Percentiles rank a stretch among this genome's conserved stretches.
These are phyloP conservation scores for Scytalopus superciliaris DNA, from an alignment of 2,113 vertebrate genomes.

Conservation along the genomic window DNA sequence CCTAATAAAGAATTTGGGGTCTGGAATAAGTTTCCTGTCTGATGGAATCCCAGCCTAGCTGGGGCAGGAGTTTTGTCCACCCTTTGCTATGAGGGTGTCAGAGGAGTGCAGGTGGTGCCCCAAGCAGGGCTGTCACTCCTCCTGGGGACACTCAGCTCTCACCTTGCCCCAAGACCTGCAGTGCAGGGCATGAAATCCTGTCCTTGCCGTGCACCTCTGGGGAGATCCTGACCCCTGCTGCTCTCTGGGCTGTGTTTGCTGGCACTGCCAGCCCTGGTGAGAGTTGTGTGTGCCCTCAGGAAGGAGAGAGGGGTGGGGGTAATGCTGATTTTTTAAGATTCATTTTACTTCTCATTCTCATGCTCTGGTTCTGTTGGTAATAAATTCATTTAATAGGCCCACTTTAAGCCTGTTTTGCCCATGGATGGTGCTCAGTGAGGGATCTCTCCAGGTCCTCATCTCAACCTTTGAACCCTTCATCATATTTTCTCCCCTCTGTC, in stretches of 20 bases:
- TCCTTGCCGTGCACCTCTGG: neutral
- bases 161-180: neutral
- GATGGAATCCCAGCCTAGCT: fast-evolving
- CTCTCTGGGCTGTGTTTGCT: neutral
- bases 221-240: neutral
- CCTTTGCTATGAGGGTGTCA: neutral
- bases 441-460: neutral
- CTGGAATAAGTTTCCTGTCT: neutral
- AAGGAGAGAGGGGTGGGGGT: neutral
- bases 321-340: neutral
- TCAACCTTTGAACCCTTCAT: neutral
- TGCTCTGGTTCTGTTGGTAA: neutral
- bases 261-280: neutral
- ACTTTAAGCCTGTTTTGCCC: neutral
- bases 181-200: neutral
- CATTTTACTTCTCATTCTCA: neutral
- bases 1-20: neutral
- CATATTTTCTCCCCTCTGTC: neutral
- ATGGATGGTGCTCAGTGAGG: neutral
- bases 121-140: neutral
- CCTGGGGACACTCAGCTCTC: neutral
- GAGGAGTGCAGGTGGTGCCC: neutral
- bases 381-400: neutral
- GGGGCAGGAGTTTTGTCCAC: neutral
- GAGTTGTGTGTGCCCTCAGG: neutral